phyloP scores from a whole-genome alignment of 2,113 vertebrate genomes.

The Microcebus ravelobensis region DNA sequence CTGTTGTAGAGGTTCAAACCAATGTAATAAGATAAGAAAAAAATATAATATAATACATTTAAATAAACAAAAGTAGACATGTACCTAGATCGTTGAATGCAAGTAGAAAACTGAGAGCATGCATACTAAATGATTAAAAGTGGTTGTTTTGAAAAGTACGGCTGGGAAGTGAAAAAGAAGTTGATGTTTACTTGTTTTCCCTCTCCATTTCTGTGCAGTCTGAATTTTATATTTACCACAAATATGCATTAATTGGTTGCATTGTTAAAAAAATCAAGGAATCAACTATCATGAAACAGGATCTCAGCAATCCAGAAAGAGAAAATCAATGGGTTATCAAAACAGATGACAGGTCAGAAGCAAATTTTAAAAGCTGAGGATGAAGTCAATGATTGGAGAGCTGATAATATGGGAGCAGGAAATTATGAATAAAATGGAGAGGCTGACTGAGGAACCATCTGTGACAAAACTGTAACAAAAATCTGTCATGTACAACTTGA shows the following conservation, averaged over 20 bases:
- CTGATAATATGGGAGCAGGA: neutral
- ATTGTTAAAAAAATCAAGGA: neutral
- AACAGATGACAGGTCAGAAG: neutral
- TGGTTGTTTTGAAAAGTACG: neutral
- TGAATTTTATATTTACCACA: neutral
- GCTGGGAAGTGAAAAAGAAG: neutral
- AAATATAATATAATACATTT: neutral
- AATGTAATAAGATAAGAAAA: conserved; percentile 52
- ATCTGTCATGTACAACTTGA: neutral
- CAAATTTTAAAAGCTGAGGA: neutral
- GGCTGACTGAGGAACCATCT: neutral
- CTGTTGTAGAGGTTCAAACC: neutral
- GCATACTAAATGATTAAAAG: neutral
- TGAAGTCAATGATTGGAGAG: neutral
- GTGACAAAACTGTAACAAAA: neutral
- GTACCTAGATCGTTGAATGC: neutral
- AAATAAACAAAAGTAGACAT: conserved; percentile 15
- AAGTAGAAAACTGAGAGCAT: neutral
- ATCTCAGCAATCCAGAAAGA: neutral
- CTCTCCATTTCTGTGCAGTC: neutral
- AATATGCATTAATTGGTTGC: neutral
- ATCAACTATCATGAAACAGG: neutral
- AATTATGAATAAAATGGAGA: neutral
- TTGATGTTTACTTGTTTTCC: neutral
- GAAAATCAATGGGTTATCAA: neutral